phyloP scores from a whole-genome alignment of 2,888 invertebrate genomes.

The Phymatocera aterrima region DNA sequence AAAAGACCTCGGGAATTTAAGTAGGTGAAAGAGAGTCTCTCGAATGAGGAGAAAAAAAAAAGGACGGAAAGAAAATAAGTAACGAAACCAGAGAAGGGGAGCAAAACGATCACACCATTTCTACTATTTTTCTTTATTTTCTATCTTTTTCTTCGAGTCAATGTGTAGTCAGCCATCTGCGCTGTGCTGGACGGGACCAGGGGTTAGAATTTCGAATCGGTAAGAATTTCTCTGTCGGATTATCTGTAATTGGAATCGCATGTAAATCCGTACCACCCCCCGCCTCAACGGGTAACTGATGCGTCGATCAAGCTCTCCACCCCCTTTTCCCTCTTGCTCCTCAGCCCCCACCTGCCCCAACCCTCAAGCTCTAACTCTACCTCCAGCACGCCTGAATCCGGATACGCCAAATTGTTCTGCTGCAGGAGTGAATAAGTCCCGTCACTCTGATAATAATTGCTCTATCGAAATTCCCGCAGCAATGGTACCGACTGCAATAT shows the following conservation, averaged over 20 bases:
- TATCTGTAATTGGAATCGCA: conserved; percentile 49
- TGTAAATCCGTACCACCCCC: conserved; percentile 42
- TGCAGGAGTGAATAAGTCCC: conserved; percentile 28
- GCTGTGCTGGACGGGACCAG: conserved; percentile 2
- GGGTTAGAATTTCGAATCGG: background rate
- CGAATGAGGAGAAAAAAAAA: background rate
- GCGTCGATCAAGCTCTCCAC: conserved; percentile 40
- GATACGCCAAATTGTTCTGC: conserved; percentile 37
- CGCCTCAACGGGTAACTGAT: conserved; percentile 41
- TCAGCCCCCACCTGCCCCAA: background rate
- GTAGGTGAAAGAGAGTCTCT: background rate
- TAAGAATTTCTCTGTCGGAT: conserved; percentile 43
- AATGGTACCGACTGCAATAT: background rate
- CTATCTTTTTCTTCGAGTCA: background rate
- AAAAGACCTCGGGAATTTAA: background rate
- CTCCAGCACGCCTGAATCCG: conserved; percentile 30
- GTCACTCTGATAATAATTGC: conserved; percentile 11
- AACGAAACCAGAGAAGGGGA: background rate
- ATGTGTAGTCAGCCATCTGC: conserved; percentile 1
- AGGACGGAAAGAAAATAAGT: background rate
- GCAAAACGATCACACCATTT: background rate
- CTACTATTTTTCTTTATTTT: background rate
- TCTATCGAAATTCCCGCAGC: background rate
- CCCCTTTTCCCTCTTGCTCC: background rate
- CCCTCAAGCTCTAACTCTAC: background rate